Evolutionary conservation across 2,888 invertebrate species (phyloP).

Genomic region (Ichneumon xanthorius): DNA sequence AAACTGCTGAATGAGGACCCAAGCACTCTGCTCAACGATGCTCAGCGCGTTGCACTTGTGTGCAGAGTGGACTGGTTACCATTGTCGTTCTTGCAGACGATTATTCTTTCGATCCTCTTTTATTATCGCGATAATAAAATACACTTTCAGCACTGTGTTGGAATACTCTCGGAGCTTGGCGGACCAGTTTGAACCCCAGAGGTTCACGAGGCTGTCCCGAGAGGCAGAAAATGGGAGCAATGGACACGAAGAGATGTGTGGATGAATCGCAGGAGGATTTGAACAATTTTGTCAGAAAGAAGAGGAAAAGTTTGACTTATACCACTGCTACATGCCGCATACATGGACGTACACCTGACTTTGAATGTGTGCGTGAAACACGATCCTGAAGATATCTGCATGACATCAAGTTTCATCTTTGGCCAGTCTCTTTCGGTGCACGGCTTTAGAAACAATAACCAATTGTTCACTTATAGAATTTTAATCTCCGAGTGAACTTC

Average conservation of each 20-base stretch:
- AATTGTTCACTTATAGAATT: too few species aligned
- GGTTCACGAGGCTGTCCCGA: too few species aligned
- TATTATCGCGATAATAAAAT: slow-evolving; percentile 74
- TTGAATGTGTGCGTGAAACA: neutral
- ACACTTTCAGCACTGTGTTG: slow-evolving; percentile 39
- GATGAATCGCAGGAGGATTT: too few species aligned
- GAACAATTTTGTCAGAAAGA: slow-evolving; percentile 25
- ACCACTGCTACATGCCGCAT: neutral
- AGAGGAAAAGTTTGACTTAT: slow-evolving; percentile 66
- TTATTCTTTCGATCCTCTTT: slow-evolving; percentile 50
- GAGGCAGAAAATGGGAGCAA: too few species aligned
- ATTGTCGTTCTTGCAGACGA: neutral
- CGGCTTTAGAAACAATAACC: too few species aligned
- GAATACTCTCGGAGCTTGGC: neutral
- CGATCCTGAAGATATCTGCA: too few species aligned
- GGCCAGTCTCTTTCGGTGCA: too few species aligned
- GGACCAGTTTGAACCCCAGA: neutral
- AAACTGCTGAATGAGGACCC: neutral
- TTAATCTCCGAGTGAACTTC: too few species aligned
- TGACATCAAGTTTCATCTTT: too few species aligned
- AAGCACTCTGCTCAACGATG: neutral
- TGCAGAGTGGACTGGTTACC: slow-evolving; percentile 2
- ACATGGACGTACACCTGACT: neutral
- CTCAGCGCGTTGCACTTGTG: neutral
- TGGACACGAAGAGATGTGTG: too few species aligned